phyloP scores from a whole-genome alignment of 2,797 vertebrate species.

The Malurus splendens region DNA sequence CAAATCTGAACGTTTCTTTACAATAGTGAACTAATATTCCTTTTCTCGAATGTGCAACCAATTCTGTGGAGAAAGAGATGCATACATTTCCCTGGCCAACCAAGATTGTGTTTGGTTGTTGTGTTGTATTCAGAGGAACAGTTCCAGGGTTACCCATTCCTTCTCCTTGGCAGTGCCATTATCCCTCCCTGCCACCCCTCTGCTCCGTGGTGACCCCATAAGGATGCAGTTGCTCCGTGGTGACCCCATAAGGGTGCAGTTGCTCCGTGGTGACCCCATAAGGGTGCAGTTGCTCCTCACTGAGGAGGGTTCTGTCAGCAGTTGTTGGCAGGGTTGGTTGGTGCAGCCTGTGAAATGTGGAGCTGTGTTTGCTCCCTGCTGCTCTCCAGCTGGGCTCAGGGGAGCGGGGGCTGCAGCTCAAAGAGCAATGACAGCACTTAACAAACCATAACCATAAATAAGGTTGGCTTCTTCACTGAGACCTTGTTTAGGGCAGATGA shows the following conservation, averaged over 20 bases:
- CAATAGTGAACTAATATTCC: background rate
- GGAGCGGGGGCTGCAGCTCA: background rate
- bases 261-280: background rate
- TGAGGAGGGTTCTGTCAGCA: background rate
- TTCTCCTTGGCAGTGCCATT: background rate
- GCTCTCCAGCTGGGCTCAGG: background rate
- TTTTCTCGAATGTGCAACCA: background rate
- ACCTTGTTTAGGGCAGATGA: background rate
- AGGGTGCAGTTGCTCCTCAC: accelerated
- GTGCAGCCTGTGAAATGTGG: background rate
- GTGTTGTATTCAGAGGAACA: background rate
- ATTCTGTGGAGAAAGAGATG: too few species aligned
- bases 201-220: background rate
- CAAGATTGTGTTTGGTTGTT: background rate
- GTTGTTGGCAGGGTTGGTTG: background rate
- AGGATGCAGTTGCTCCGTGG: accelerated
- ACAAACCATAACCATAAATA: background rate
- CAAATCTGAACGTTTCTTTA: background rate
- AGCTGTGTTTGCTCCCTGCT: background rate
- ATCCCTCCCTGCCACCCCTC: background rate
- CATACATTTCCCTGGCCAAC: background rate
- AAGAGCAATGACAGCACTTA: background rate
- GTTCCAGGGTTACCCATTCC: background rate
- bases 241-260: accelerated
- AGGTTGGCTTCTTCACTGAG: background rate